Evolutionary conservation across 2,888 invertebrate genomes (phyloP), one percentile per base, ranked within the genome.

Genomic region (Mamestra brassicae): DNA sequence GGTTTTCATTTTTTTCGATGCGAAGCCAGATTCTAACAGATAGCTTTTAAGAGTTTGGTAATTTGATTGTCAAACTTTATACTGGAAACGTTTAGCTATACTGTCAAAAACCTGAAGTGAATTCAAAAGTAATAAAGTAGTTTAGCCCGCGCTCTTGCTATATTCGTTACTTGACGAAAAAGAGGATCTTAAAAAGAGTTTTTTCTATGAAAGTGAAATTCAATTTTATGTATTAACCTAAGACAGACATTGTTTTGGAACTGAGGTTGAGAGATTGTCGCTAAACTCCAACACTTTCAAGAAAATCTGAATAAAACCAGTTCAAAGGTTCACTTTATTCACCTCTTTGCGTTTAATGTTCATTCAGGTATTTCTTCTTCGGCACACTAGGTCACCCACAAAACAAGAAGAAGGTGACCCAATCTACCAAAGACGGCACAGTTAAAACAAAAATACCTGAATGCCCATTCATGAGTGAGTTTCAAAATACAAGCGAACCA

Each of bases 401-500:
- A 54, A 67, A 66, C 17, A 55, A 36, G 38, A 63, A 64, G 11
- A 54, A 10, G 4, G 13, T 54, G 36, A 64, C 52, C 15, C 13
- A 64, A 60, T 58, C 58, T 72, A 5, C 6, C 13, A n/a, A 58
- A n/a, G 15, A 58, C 45, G 58, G 34, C 47, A 0, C 47, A 64
- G 34, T 36, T 72, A 36, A 73, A 64, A 64, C 45, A 61, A 80
- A 77, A 74, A 74, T 77, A 45, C 67, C 34, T 60, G 57, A 81
- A 57, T 45, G 52, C 10, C 61, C 65, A 81, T 81, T 79, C 69
- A 79, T 15, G 66, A 63, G 52, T 62, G 50, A 65, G 11, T 69
- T 76, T 66, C 70, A 67, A 82, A 45, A 61, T 65, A 71, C 72
- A 17, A 26, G n/a, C 11, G 1, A 60, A 60, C 78, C 52, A 78